Evolutionary conservation across 2,888 invertebrate species (phyloP).

Genomic region (Ochropleura leucogaster): DNA sequence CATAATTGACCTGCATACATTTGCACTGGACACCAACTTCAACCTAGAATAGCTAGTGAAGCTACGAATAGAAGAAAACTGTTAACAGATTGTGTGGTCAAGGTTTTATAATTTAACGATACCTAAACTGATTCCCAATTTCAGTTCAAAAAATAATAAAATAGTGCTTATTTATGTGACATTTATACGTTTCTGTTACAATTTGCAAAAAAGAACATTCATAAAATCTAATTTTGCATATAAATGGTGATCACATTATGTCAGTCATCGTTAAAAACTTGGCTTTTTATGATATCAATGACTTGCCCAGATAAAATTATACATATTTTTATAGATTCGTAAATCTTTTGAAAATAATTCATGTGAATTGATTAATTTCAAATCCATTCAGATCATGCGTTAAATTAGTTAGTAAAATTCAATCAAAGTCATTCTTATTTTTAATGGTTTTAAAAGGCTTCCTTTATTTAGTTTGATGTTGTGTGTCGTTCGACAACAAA

Average conservation of each 20-base stretch:
- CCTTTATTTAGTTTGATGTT: background rate
- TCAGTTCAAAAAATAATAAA: conserved; percentile 36
- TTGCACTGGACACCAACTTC: background rate
- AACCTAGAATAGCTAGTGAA: too few relatives aligned
- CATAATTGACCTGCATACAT: background rate
- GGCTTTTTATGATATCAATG: conserved; percentile 50
- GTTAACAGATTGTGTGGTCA: background rate
- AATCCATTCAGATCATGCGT: background rate
- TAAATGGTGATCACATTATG: conserved; percentile 60
- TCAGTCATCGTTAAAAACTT: conserved; percentile 51
- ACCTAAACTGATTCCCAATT: conserved; percentile 21
- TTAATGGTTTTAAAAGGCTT: background rate
- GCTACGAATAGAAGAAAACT: background rate
- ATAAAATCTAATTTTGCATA: conserved; percentile 55
- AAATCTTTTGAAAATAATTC: conserved; percentile 20
- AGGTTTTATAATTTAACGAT: background rate
- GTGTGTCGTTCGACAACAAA: background rate
- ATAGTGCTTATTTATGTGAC: conserved; percentile 59
- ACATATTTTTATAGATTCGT: conserved; percentile 19
- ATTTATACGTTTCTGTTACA: conserved; percentile 53
- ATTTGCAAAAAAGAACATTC: conserved; percentile 39
- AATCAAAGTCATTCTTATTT: background rate
- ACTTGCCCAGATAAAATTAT: conserved; percentile 34
- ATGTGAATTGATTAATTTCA: conserved; percentile 17
- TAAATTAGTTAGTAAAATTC: background rate